Conservation (phyloP, 37 sponge, comb jelly and placozoan species). For the Hormiphora californensis region DNA sequence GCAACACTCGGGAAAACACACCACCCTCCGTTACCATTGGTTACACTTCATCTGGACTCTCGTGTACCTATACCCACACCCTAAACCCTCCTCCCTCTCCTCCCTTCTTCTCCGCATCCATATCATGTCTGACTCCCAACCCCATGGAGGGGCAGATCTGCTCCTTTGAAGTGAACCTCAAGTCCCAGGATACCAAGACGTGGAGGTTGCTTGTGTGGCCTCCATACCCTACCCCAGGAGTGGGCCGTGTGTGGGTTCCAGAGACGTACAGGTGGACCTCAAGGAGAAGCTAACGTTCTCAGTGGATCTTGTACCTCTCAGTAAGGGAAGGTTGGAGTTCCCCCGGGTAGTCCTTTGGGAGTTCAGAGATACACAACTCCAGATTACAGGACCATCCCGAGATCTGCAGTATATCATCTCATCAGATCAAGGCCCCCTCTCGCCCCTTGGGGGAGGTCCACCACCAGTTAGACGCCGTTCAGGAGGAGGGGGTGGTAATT, state of each 20-base stretch:
- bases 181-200: neutral
- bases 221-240: neutral
- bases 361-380: constrained; percentile 41
- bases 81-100: too few species aligned
- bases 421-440: neutral
- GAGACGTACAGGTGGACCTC: neutral
- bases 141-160: constrained; percentile 13
- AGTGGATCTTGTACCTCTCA: neutral
- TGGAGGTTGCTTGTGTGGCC: constrained; percentile 46
- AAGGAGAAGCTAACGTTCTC: neutral
- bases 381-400: constrained; percentile 4
- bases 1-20: too few species aligned
- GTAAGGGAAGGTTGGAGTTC: neutral
- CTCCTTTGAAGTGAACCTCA: neutral
- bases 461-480: neutral
- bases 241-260: constrained; percentile 21
- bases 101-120: neutral
- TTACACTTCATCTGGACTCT: too few species aligned
- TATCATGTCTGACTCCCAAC: neutral
- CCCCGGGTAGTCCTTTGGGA: constrained; percentile 10
- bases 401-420: constrained; percentile 3
- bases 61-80: too few species aligned
- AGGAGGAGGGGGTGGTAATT: neutral
- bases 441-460: neutral
- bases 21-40: too few species aligned